Evolutionary conservation across 2,888 invertebrate genomes (phyloP), one percentile per base, ranked within the genome.

Genomic region (Apamea anceps): DNA sequence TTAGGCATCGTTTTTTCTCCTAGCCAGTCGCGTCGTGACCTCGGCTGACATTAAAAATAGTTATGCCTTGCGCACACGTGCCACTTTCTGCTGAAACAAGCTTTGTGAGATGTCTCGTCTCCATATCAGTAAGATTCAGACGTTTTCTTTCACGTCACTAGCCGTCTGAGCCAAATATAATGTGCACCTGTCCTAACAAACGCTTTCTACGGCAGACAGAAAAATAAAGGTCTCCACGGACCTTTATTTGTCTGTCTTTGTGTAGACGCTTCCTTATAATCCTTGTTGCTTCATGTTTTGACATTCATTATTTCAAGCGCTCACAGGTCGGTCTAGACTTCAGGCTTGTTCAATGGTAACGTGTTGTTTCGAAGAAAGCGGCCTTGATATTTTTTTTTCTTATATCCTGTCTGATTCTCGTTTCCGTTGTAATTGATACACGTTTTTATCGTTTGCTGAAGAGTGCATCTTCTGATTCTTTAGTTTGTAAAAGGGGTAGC

Each of bases 41-140:
- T 95, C 96, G 93, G 87, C 94, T 96, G 95, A 94, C 95, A 94
- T 95, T 94, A 94, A 94, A 93, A 94, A 94, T 94, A 90, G 94
- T 94, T 94, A 94, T 94, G 94, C 93, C 92, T 92, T 88, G 92
- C 93, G 93, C 93, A 93, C 93, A 94, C 93, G 93, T 93, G 91
- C 91, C 84, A 90, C 90, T 89, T 89, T 90, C 85, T 75, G 89
- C 89, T 91, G 85, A 86, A 87, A 88, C 86, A 81, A 84, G 77
- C 79, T 82, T 84, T 77, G 78, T 75, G 71, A 87, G 79, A 85
- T 85, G 79, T 85, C 79, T 89, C 81, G 77, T 81, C 73, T 82
- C 80, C 84, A 80, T 87, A 87, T 83, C 80, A 65, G 82, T 70
- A 70, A 70, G 75, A 88, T 87, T 81, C 81, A 85, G 82, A 79